Percentiles rank a stretch among this genome's conserved stretches.
phyloP scores from a whole-genome alignment of 53 echinoderm and acorn worm species.

The Echinarachnius parma region DNA sequence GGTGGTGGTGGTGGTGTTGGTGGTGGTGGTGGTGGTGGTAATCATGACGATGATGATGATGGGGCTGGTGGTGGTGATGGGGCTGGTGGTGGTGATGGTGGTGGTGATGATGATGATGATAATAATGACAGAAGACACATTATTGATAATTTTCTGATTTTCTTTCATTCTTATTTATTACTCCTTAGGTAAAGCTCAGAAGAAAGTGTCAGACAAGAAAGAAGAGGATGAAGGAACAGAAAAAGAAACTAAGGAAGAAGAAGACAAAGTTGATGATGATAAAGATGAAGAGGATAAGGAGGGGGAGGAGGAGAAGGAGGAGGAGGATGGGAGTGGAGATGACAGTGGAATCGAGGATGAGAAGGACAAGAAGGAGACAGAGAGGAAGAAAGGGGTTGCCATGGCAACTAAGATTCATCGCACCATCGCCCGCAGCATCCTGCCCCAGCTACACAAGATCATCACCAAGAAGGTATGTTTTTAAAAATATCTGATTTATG shows the following conservation, averaged over 20 bases:
- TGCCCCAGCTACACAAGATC: conserved; percentile 77
- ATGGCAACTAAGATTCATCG: conserved; percentile 85
- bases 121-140: neutral
- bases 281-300: conserved; percentile 39
- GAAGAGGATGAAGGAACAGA: neutral
- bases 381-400: conserved; percentile 38
- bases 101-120: too few relatives aligned
- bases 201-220: neutral
- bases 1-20: too few relatives aligned
- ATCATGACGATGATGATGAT: too few relatives aligned
- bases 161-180: too few relatives aligned
- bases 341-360: conserved; percentile 43
- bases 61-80: too few relatives aligned
- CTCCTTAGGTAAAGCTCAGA: too few relatives aligned
- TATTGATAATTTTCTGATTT: too few relatives aligned
- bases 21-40: too few relatives aligned
- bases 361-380: conserved; percentile 22
- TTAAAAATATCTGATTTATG: too few relatives aligned
- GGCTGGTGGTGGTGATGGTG: too few relatives aligned
- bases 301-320: conserved; percentile 26
- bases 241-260: conserved; percentile 10
- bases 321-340: conserved; percentile 26
- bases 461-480: conserved; percentile 76
- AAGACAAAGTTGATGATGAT: conserved; percentile 3
- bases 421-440: conserved; percentile 80